Conservation (phyloP, 2,113 vertebrate species). For the Thomomys bottae region DNA sequence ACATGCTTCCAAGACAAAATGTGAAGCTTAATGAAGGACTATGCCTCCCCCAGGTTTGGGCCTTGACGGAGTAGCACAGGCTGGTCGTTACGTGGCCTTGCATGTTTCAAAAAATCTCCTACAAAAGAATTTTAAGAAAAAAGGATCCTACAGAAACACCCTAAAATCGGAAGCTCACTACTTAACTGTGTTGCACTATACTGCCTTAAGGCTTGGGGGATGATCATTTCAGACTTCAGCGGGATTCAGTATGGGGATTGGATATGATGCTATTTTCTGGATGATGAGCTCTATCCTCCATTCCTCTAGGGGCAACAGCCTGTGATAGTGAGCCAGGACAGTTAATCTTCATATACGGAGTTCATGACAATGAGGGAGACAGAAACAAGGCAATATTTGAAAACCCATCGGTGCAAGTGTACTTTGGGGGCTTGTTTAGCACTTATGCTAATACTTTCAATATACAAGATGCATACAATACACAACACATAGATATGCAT, state of each 20-base stretch:
- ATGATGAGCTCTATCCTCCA: neutral
- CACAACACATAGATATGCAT: no score
- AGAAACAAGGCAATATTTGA: neutral
- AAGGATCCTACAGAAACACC: neutral
- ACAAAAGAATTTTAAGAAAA: slow-evolving; percentile 14
- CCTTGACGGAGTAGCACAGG: neutral
- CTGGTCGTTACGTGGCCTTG: neutral
- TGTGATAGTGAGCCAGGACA: neutral
- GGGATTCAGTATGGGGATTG: neutral
- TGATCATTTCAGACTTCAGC: slow-evolving; percentile 1
- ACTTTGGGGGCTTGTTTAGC: slow-evolving; percentile 15
- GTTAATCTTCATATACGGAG: neutral
- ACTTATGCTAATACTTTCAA: neutral
- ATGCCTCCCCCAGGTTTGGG: neutral
- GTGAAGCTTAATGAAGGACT: neutral
- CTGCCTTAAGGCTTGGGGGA: neutral
- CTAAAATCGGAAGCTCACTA: neutral
- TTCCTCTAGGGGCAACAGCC: neutral
- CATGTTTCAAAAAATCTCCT: neutral
- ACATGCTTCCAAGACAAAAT: neutral
- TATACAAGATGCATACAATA: no score
- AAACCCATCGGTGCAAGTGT: neutral
- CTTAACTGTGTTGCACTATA: neutral
- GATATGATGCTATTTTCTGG: neutral
- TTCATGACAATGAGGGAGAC: neutral